Conservation (phyloP, 2,888 invertebrate species). For the Lathronympha strigana region DNA sequence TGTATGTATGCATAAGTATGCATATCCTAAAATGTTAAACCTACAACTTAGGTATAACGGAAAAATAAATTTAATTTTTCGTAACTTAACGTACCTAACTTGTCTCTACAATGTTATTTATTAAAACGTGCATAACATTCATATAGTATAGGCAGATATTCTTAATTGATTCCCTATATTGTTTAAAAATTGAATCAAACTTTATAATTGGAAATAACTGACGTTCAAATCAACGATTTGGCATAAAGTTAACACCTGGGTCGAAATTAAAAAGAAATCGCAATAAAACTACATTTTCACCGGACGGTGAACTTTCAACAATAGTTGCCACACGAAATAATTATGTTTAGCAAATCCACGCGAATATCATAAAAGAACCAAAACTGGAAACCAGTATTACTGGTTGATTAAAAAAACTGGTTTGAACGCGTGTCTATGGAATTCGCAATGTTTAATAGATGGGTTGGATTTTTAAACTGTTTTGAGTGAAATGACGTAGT, state of each 20-base stretch:
- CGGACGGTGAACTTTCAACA: slow-evolving; percentile 50
- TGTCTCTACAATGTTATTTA: too few species aligned
- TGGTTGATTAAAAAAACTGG: slow-evolving; percentile 66
- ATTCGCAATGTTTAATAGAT: slow-evolving; percentile 63
- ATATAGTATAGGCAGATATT: too few species aligned
- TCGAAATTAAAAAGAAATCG: slow-evolving; percentile 38
- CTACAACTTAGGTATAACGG: too few species aligned
- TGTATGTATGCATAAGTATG: too few species aligned
- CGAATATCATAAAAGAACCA: slow-evolving; percentile 60
- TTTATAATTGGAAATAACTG: background rate
- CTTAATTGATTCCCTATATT: background rate
- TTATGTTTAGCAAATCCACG: slow-evolving; percentile 73
- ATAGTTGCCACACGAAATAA: slow-evolving; percentile 67
- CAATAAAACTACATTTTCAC: slow-evolving; percentile 56
- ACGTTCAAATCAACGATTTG: background rate
- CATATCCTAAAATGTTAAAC: too few species aligned
- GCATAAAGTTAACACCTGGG: slow-evolving; percentile 18
- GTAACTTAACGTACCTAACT: too few species aligned
- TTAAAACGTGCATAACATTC: too few species aligned
- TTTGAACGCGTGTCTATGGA: slow-evolving; percentile 73
- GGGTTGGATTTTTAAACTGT: slow-evolving; percentile 30
- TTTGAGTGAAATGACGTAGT: background rate
- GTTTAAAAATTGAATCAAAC: background rate
- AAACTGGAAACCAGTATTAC: slow-evolving; percentile 68
- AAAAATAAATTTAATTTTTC: too few species aligned